These are phyloP conservation scores for Pogonomyrmex barbatus DNA, from an alignment of 1,140 invertebrate genomes.

Conservation along the genomic window DNA sequence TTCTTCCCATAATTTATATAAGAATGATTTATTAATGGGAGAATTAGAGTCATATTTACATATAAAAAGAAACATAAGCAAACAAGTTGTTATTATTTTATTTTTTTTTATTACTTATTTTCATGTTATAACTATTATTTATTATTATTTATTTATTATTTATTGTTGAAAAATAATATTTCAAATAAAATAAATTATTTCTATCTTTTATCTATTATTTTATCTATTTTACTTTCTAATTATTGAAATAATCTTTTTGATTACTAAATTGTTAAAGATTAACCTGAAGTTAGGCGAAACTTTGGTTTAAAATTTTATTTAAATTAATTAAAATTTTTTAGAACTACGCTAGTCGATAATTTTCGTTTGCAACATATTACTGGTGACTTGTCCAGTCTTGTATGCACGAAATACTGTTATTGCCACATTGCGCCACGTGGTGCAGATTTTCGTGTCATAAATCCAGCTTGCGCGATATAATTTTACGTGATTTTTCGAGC, in stretches of 20 bases:
- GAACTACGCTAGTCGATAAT: background rate
- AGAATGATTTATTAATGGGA: background rate
- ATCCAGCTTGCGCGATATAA: background rate
- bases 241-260: conserved; percentile 7
- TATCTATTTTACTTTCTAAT: background rate
- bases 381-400: background rate
- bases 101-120: background rate
- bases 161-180: background rate
- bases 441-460: background rate
- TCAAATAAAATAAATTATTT: background rate
- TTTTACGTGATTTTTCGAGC: conserved; percentile 30
- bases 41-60: background rate
- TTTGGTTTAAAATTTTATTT: background rate
- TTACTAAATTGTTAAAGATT: background rate
- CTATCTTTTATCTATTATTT: background rate
- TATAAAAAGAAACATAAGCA: background rate
- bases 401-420: background rate
- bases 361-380: background rate
- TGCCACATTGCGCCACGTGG: background rate
- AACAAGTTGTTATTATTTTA: background rate
- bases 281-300: background rate
- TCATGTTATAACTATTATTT: background rate
- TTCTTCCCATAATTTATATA: conserved; percentile 15
- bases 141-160: background rate
- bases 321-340: conserved; percentile 18